Base-by-base conservation (phyloP, 1,140 invertebrate genomes). In the Microplitis mediator region DNA sequence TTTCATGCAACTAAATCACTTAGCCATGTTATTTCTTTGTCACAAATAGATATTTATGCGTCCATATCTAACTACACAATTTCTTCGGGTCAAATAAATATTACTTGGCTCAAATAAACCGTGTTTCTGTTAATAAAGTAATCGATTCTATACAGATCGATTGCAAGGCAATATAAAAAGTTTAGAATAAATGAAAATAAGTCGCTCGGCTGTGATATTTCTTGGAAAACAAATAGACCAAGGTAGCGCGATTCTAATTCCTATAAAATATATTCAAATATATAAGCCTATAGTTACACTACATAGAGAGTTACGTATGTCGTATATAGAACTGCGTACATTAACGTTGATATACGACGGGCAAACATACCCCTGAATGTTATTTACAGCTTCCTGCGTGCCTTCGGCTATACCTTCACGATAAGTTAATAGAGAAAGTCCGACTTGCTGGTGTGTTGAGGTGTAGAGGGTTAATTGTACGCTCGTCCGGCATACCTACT, bases 391-490 rank as follows among this genome's bases (percentile, higher is more conserved):
- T 75, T 76, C 63, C 69, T 75, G 64, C 52, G 61, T 66, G 67
- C 62, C 65, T 72, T 67, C 58, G 56, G 14, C 61, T 69, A 73
- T 71, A 69, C 52, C 60, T 51, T 69, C 35, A 39, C 79, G 80
- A 82, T 82, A 82, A 82, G 79, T 82, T 82, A 78, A 81, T 81
- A 79, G 77, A 76, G 66, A 79, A 54, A 72, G 73, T 72, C 62
- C 61, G 64, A 69, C 9, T 75, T 60, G 45, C 71, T 39, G 32
- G 5, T 45, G 39, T 45, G 39, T 45, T 45, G 39, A 45, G 39
- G 39, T 45, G 39, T 45, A 45, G 58, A 62, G 70, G 52, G 66
- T 72, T 76, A 76, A 76, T 76, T 76, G 65, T 71, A 73, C 61
- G 64, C 69, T 69, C 54, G 32, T 66, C 31, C 69, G 45, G 16